Conservation (phyloP, 2,797 vertebrate species). For the Ara ararauna region DNA sequence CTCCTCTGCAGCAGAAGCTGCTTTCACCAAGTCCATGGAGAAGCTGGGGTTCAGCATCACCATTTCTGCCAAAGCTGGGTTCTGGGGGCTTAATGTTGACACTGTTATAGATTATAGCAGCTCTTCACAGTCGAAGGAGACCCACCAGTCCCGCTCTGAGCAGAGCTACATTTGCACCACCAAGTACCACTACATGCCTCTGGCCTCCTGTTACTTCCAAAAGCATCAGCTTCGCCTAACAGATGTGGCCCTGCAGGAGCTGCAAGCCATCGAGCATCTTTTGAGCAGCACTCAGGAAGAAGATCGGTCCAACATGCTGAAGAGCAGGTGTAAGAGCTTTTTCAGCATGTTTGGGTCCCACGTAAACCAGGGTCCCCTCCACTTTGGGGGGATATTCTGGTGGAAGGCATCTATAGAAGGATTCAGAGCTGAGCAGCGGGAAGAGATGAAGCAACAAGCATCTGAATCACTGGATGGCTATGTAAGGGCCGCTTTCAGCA, state of each 20-base stretch:
- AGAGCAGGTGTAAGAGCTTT: conserved; percentile 14
- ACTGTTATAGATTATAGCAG: background rate
- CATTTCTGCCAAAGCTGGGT: background rate
- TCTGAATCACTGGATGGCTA: background rate
- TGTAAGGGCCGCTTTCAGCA: background rate
- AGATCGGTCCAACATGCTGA: background rate
- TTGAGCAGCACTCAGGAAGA: background rate
- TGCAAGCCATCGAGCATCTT: conserved; percentile 58
- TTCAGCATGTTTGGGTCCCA: conserved; percentile 78
- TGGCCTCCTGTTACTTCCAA: conserved; percentile 69
- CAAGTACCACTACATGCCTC: conserved; percentile 65
- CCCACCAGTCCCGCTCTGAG: background rate
- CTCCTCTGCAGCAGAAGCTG: conserved; percentile 50
- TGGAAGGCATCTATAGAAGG: conserved; percentile 68
- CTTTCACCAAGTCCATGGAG: conserved; percentile 60
- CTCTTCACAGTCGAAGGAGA: background rate
- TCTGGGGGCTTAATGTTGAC: background rate
- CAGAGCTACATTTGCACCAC: conserved; percentile 56
- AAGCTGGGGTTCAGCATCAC: conserved; percentile 62
- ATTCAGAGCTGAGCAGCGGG: conserved; percentile 28
- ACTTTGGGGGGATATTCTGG: conserved; percentile 79
- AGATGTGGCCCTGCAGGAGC: conserved; percentile 30
- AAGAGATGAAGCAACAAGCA: conserved; percentile 42
- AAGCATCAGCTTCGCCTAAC: conserved; percentile 64
- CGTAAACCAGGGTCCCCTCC: conserved; percentile 74